Evolutionary conservation across 2,888 invertebrate genomes (phyloP).

Genomic region (Camponotus fellah): DNA sequence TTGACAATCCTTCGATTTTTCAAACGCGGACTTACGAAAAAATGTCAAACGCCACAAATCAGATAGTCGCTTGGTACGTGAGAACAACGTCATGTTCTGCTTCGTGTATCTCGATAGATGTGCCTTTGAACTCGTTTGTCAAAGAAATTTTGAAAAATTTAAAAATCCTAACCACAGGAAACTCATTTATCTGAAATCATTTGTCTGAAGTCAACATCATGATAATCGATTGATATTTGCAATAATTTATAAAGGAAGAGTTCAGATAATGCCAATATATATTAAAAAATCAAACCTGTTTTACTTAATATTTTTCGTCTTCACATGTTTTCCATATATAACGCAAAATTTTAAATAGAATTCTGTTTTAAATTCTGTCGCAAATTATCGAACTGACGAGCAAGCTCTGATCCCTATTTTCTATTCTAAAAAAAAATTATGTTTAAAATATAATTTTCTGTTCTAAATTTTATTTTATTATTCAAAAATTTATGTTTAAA

Average conservation of each 20-base stretch:
- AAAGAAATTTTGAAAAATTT: conserved; percentile 3
- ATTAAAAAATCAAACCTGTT: not conserved
- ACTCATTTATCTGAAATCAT: too few species aligned
- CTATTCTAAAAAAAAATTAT: not conserved
- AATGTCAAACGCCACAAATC: conserved; percentile 15
- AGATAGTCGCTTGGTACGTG: not conserved
- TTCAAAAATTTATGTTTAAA: too few species aligned
- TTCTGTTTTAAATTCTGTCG: not conserved
- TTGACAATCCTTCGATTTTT: not conserved
- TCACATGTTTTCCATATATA: too few species aligned
- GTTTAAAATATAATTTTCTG: too few species aligned
- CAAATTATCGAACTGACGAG: not conserved
- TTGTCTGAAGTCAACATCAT: conserved; percentile 8
- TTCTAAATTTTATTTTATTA: too few species aligned
- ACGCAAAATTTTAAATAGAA: not conserved
- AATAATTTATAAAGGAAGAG: not conserved
- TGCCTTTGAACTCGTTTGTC: not conserved
- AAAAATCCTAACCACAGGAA: not conserved
- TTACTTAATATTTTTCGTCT: too few species aligned
- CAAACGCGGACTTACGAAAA: not conserved
- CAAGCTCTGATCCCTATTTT: not conserved
- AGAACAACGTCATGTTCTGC: not conserved
- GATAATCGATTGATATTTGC: conserved; percentile 26
- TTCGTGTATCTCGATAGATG: not conserved
- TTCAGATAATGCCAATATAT: not conserved